Percentiles rank a stretch among this genome's conserved stretches.
phyloP scores from a whole-genome alignment of 2,113 vertebrate genomes.

The Origma solitaria region DNA sequence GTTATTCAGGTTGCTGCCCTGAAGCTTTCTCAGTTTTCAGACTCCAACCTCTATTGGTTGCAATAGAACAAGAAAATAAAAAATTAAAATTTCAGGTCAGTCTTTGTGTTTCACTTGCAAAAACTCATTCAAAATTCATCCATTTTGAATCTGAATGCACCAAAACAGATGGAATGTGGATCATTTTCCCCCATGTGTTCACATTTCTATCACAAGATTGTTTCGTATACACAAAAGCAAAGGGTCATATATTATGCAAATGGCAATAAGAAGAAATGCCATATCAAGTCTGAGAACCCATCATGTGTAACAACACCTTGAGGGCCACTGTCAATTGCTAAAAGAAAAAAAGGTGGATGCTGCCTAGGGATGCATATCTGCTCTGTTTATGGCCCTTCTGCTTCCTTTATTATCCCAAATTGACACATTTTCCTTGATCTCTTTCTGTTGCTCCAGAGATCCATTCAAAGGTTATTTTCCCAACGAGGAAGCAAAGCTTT shows the following conservation, averaged over 20 bases:
- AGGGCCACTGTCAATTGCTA: conserved; percentile 39
- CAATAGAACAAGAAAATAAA: background rate
- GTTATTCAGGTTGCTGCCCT: background rate
- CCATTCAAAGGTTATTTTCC: conserved; percentile 54
- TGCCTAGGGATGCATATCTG: conserved; percentile 53
- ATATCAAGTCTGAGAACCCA: background rate
- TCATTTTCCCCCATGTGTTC: background rate
- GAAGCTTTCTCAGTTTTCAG: background rate
- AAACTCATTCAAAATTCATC: background rate
- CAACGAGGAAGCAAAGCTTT: conserved; percentile 48
- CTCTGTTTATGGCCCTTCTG: conserved; percentile 57
- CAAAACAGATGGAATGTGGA: background rate
- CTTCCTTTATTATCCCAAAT: conserved; percentile 56
- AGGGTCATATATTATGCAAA: conserved; percentile 31
- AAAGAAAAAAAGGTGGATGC: conserved; percentile 32
- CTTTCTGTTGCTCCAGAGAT: conserved; percentile 41
- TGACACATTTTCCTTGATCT: conserved; percentile 49
- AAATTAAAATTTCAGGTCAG: background rate
- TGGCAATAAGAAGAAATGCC: conserved; percentile 9
- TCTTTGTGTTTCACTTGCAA: background rate
- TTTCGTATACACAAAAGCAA: background rate
- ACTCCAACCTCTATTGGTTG: background rate
- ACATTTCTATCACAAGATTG: background rate
- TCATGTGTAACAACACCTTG: background rate
- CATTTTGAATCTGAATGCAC: background rate